Evolutionary conservation across 2,888 invertebrate genomes (phyloP), one percentile per base, ranked within the genome.

Genomic region (Mythimna impura): DNA sequence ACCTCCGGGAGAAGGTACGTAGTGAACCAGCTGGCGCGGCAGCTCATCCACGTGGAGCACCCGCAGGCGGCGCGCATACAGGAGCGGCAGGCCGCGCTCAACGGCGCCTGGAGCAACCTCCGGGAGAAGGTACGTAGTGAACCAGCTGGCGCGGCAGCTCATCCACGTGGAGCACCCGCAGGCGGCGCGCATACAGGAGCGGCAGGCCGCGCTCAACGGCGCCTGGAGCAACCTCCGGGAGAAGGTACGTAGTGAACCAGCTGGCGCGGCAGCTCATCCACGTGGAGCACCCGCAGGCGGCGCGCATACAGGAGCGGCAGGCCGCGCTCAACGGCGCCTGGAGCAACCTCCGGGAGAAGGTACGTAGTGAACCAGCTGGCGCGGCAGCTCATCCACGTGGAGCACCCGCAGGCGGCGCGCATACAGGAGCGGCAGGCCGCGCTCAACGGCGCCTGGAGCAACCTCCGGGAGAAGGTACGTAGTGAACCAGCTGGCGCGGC

Each of bases 131-230:
- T 95, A 54, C 20, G 99, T 99, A 14, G 99, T 99, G 62, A 99
- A 99, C 96, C 99, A 99, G 93, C 95, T 99, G 88, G 99, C 99
- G 3, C 97, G 99, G 1, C 99, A 99, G 92, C 97, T 99, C 74
- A 97, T 99, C 71, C 99, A 99, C 94, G 99, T 99, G 71, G 99
- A 99, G 92, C 99, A 99, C 96, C 99, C 99, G 3, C 99, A 99
- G 93, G 99, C 99, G 9, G 98, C 99, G 90, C 98, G 99, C 94
- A 99, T 99, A 62, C 97, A 99, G 69, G 97, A 97, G 76, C 97
- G 99, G 6, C 99, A 99, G 96, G 98, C 98, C 89, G 97, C 98
- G 85, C 97, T 98, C 84, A 98, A 98, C 92, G 97, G 98, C 87
- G 98, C 98, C 89, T 99, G 99, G 99, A 97, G 97, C n/a, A 97